These are phyloP conservation scores for Oreochromis niloticus DNA, from an alignment of 2,113 vertebrate genomes.

Conservation along the genomic window DNA sequence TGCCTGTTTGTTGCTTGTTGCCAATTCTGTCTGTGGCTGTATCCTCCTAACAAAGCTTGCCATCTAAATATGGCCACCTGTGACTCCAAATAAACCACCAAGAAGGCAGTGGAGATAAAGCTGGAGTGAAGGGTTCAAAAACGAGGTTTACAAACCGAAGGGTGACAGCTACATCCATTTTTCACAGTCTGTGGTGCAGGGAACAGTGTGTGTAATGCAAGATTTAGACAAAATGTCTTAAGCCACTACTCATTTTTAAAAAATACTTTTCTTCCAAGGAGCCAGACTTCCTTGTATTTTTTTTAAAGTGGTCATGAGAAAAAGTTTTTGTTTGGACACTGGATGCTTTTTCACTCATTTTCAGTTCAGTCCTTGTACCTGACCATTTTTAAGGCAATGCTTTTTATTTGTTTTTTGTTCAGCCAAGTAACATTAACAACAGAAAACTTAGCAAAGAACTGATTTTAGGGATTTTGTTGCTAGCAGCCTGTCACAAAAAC, in stretches of 20 bases:
- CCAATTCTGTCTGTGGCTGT: neutral
- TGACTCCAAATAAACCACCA: neutral
- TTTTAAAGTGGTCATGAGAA: too few species aligned
- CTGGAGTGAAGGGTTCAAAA: too few species aligned
- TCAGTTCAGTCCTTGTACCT: neutral
- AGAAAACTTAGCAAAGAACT: neutral
- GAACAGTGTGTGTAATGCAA: too few species aligned
- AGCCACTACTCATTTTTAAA: too few species aligned
- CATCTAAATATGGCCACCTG: neutral
- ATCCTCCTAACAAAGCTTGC: neutral
- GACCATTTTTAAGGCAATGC: neutral
- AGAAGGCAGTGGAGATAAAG: neutral
- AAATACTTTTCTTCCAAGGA: too few species aligned
- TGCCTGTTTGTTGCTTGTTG: neutral
- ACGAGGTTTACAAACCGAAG: too few species aligned
- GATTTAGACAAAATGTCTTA: too few species aligned
- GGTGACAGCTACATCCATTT: too few species aligned
- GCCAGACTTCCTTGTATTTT: too few species aligned
- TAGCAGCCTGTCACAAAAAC: neutral
- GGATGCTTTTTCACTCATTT: neutral
- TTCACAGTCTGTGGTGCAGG: too few species aligned
- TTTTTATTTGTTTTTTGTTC: neutral
- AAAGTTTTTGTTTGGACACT: too few species aligned
- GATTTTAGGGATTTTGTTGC: neutral
- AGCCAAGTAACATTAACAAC: neutral